Percentiles rank a stretch among this genome's conserved stretches.
These are phyloP conservation scores for Galeopsomyia nigrocyanea DNA, from an alignment of 2,888 invertebrate species.

Conservation along the genomic window DNA sequence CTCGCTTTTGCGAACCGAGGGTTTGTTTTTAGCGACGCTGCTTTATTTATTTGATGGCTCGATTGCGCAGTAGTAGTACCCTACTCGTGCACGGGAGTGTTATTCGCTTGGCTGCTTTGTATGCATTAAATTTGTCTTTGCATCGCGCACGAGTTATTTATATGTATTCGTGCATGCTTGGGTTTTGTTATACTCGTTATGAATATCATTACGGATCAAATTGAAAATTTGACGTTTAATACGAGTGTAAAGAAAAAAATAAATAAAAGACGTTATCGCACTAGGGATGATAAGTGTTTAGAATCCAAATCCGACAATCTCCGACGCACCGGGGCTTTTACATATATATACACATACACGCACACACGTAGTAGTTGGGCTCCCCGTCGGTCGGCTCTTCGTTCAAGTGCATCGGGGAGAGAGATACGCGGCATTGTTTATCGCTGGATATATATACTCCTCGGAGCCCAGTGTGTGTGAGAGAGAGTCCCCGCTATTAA, in stretches of 20 bases:
- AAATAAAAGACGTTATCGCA: no score
- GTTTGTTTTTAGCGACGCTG: constrained; percentile 42
- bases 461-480: no score
- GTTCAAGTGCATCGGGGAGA: constrained; percentile 28
- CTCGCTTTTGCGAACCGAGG: neutral
- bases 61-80: neutral
- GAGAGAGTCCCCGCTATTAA: constrained; percentile 62
- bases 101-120: neutral
- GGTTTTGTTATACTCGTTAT: no score
- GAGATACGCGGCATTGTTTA: constrained; percentile 60
- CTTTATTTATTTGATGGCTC: constrained; percentile 36
- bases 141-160: no score
- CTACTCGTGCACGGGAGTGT: neutral
- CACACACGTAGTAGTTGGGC: neutral
- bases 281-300: neutral
- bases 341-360: neutral
- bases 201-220: no score
- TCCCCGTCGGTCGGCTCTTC: constrained; percentile 9
- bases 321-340: neutral
- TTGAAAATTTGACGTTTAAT: no score
- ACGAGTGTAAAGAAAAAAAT: no score
- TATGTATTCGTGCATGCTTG: no score
- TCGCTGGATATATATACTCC: constrained; percentile 62
- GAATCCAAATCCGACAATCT: neutral
- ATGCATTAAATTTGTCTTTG: neutral